A percentile compares a stretch with the other conserved stretches of the same genome.
Evolutionary conservation across 2,888 invertebrate genomes (phyloP).

Genomic region (Lasioglossum lativentre): DNA sequence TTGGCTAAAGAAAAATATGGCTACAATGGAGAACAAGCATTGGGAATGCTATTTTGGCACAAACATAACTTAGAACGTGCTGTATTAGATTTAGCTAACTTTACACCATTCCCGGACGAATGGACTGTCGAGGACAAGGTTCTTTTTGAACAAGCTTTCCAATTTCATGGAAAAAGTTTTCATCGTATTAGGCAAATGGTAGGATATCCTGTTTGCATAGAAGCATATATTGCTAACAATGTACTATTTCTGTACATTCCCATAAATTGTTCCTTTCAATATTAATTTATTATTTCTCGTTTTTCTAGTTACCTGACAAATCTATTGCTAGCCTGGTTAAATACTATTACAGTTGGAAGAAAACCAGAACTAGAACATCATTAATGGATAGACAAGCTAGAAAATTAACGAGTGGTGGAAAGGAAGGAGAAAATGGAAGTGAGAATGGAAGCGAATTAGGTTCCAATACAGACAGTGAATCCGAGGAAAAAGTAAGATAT

Average conservation of each 20-base stretch:
- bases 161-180: slow-evolving; percentile 99
- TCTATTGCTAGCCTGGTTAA: slow-evolving; percentile 97
- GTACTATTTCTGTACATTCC: background rate
- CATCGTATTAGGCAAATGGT: slow-evolving; percentile 99
- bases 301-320: slow-evolving; percentile 95
- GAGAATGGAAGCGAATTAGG: slow-evolving; percentile 94
- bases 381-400: slow-evolving; percentile 95
- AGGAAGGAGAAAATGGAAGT: slow-evolving; percentile 89
- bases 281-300: slow-evolving; percentile 24
- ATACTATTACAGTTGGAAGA: slow-evolving; percentile 99
- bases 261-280: background rate
- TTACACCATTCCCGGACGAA: slow-evolving; percentile 98
- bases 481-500: slow-evolving; percentile 93
- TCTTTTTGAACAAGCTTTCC: slow-evolving; percentile 98
- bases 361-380: slow-evolving; percentile 95
- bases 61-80: slow-evolving; percentile 97
- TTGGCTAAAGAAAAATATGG: slow-evolving; percentile 98
- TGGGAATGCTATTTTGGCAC: slow-evolving; percentile 99
- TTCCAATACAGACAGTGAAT: slow-evolving; percentile 94
- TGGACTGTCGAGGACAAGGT: slow-evolving; percentile 99
- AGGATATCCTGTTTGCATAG: slow-evolving; percentile 61
- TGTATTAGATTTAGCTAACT: slow-evolving; percentile 96
- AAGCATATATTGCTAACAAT: background rate
- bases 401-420: slow-evolving; percentile 89
- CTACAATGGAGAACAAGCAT: slow-evolving; percentile 98